A percentile compares a stretch with the other conserved stretches of the same genome.
Evolutionary conservation across 2,888 invertebrate genomes (phyloP).

Genomic region (Pocota personata): DNA sequence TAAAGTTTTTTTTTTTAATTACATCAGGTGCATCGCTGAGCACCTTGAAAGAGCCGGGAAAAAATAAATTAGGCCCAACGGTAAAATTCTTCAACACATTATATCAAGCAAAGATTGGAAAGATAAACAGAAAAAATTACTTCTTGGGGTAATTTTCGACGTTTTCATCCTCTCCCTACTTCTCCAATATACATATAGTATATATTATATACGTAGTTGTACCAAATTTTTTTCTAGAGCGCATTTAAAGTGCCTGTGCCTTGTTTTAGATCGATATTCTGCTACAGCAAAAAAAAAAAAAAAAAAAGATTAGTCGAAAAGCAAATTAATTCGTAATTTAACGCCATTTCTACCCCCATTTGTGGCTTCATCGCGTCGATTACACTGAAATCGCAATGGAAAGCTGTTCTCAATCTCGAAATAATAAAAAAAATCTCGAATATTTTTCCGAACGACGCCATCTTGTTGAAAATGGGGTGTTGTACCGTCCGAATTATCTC

Average conservation of each 20-base stretch:
- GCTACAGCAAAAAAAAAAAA: constrained; percentile 51
- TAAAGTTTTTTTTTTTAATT: constrained; percentile 40
- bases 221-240: constrained; percentile 48
- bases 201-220: constrained; percentile 19
- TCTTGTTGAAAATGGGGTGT: constrained; percentile 72
- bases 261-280: constrained; percentile 71
- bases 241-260: constrained; percentile 74
- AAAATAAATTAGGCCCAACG: constrained; percentile 64
- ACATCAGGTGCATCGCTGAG: constrained; percentile 62
- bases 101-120: constrained; percentile 57
- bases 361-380: constrained; percentile 73
- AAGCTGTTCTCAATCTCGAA: constrained; percentile 61
- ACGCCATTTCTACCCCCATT: constrained; percentile 47
- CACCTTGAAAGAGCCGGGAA: constrained; percentile 60
- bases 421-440: constrained; percentile 7
- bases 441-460: constrained; percentile 67
- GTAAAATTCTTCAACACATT: constrained; percentile 65
- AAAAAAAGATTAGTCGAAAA: too few species aligned
- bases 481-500: constrained; percentile 55
- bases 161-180: constrained; percentile 69
- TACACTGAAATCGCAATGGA: constrained; percentile 73
- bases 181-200: constrained; percentile 45
- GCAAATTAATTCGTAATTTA: constrained; percentile 44
- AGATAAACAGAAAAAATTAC: constrained; percentile 66
- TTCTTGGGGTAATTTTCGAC: constrained; percentile 68